Conservation (phyloP, 2,888 invertebrate genomes). For the Ariolimax columbianus region DNA sequence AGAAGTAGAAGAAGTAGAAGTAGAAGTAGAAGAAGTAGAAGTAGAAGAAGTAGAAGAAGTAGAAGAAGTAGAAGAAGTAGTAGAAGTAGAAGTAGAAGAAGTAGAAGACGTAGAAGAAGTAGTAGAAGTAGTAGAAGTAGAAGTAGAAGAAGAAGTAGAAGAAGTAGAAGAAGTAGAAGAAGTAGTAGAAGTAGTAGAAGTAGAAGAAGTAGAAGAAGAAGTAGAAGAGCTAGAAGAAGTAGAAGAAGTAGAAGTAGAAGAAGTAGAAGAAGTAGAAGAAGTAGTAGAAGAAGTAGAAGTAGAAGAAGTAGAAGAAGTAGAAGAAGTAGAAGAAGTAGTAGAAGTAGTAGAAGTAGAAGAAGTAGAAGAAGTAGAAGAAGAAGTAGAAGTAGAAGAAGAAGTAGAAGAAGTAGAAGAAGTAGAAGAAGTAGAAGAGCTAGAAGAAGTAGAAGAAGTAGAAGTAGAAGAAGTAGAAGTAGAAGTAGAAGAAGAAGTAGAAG, state of each 20-base stretch:
- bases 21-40: slow-evolving; percentile 17
- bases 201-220: background rate
- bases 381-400: background rate
- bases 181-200: background rate
- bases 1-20: slow-evolving; percentile 15
- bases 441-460: slow-evolving; percentile 5
- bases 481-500: slow-evolving; percentile 3
- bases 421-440: background rate
- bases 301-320: background rate
- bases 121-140: background rate
- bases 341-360: background rate
- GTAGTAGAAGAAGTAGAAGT: background rate
- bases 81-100: background rate
- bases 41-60: background rate
- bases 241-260: background rate
- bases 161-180: background rate
- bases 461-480: background rate
- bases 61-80: background rate
- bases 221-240: background rate
- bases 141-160: background rate
- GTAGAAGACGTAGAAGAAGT: too few relatives aligned
- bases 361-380: background rate
- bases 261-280: background rate
- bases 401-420: background rate
- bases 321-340: background rate